Conservation (phyloP, 2,113 vertebrate genomes). For the Silurus meridionalis region DNA sequence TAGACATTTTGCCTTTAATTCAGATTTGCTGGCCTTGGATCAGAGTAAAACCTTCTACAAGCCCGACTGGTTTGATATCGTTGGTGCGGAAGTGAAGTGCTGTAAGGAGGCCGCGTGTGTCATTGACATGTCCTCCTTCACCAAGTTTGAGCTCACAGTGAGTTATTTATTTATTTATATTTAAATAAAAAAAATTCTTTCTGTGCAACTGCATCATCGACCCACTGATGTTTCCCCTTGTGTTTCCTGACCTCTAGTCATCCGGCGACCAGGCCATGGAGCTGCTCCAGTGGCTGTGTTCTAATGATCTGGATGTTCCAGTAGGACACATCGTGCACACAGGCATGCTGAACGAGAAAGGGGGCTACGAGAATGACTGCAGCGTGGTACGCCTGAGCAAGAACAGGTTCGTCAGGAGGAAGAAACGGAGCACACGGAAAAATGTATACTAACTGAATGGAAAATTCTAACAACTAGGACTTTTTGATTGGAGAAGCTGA, state of each 20-base stretch:
- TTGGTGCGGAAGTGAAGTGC: conserved; percentile 94
- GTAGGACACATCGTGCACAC: conserved; percentile 97
- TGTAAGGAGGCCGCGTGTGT: conserved; percentile 97
- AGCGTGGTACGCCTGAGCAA: conserved; percentile 91
- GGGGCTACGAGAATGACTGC: conserved; percentile 97
- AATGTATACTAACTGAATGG: too few relatives aligned
- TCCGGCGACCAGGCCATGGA: conserved; percentile 86
- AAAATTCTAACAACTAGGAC: too few relatives aligned
- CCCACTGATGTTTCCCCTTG: not conserved
- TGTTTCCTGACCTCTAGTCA: conserved; percentile 68
- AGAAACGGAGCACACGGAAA: not conserved
- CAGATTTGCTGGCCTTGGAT: conserved; percentile 90
- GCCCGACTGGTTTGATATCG: conserved; percentile 98
- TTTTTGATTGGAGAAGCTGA: too few relatives aligned
- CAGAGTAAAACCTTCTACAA: conserved; percentile 99
- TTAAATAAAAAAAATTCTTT: not conserved
- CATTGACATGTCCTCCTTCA: conserved; percentile 99
- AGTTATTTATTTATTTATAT: conserved; percentile 62
- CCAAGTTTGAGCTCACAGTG: conserved; percentile 97
- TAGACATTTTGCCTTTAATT: not conserved
- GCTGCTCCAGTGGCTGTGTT: conserved; percentile 87
- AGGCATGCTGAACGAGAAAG: conserved; percentile 92
- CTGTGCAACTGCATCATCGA: not conserved
- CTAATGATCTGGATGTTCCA: conserved; percentile 93
- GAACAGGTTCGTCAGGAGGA: conserved; percentile 77